phyloP scores from a whole-genome alignment of 2,888 invertebrate genomes.

The Chromoteleia sp. region DNA sequence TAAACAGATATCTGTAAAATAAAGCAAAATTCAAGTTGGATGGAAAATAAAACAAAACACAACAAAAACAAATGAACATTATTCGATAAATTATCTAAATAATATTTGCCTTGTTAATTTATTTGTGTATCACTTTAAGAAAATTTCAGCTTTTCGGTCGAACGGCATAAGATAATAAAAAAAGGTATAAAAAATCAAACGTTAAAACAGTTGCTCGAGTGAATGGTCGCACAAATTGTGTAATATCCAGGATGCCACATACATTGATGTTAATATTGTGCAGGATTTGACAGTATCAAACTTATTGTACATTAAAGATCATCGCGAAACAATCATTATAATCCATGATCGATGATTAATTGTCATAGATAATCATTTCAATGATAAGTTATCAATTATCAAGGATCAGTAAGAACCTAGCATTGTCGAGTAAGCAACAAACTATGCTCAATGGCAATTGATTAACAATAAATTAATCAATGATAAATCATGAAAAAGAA shows the following conservation, averaged over 20 bases:
- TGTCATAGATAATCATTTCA: not conserved
- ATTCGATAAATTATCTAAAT: too few relatives aligned
- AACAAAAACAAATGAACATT: too few relatives aligned
- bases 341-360: not conserved
- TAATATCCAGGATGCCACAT: slow-evolving; percentile 8
- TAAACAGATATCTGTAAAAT: too few relatives aligned
- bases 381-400: too few relatives aligned
- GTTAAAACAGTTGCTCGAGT: slow-evolving; percentile 3
- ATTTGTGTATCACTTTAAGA: not conserved
- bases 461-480: too few relatives aligned
- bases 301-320: not conserved
- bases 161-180: slow-evolving; percentile 39
- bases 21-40: too few relatives aligned
- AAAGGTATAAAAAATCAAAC: slow-evolving; percentile 29
- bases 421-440: too few relatives aligned
- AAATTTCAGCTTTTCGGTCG: not conserved
- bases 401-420: too few relatives aligned
- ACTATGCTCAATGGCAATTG: too few relatives aligned
- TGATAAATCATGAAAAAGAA: too few relatives aligned
- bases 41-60: too few relatives aligned
- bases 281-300: slow-evolving; percentile 9
- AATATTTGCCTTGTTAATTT: too few relatives aligned
- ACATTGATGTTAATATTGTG: slow-evolving; percentile 8
- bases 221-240: not conserved
- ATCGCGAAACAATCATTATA: not conserved